phyloP scores from a whole-genome alignment of 2,888 invertebrate genomes.

The Catotricha subobsoleta region DNA sequence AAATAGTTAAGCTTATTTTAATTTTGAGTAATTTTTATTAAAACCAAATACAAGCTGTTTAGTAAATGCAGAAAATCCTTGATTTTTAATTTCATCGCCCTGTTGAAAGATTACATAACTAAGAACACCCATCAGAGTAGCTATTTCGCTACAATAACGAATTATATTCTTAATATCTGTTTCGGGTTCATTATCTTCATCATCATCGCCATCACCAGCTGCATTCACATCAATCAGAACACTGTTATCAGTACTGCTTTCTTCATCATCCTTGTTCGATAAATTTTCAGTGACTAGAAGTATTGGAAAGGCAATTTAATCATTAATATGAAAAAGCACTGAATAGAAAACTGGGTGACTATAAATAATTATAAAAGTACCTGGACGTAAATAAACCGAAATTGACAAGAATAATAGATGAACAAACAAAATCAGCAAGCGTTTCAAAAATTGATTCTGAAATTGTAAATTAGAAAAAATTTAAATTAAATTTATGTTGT shows the following conservation, averaged over 20 bases:
- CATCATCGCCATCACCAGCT: constrained; percentile 10
- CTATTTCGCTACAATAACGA: constrained; percentile 64
- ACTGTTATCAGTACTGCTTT: constrained; percentile 13
- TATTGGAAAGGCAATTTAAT: too few species aligned
- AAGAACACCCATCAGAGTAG: constrained; percentile 69
- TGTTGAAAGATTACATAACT: constrained; percentile 82
- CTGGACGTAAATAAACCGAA: constrained; percentile 82
- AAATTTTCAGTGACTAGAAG: constrained; percentile 21
- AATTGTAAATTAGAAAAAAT: too few species aligned
- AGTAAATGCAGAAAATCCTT: constrained; percentile 75
- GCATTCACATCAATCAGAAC: neutral
- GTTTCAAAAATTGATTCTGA: constrained; percentile 82
- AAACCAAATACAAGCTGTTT: constrained; percentile 62
- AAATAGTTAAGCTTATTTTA: constrained; percentile 11
- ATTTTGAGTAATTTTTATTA: neutral
- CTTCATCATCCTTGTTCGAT: constrained; percentile 11
- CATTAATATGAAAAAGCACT: too few species aligned
- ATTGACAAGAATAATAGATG: constrained; percentile 77
- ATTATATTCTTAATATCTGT: constrained; percentile 30
- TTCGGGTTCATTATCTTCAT: constrained; percentile 13
- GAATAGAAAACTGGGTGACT: too few species aligned
- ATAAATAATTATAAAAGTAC: too few species aligned
- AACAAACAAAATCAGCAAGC: constrained; percentile 68
- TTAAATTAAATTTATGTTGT: neutral
- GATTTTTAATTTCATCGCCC: constrained; percentile 86